Evolutionary conservation across 2,888 invertebrate species (phyloP).

Genomic region (Onthophagus sagittarius): DNA sequence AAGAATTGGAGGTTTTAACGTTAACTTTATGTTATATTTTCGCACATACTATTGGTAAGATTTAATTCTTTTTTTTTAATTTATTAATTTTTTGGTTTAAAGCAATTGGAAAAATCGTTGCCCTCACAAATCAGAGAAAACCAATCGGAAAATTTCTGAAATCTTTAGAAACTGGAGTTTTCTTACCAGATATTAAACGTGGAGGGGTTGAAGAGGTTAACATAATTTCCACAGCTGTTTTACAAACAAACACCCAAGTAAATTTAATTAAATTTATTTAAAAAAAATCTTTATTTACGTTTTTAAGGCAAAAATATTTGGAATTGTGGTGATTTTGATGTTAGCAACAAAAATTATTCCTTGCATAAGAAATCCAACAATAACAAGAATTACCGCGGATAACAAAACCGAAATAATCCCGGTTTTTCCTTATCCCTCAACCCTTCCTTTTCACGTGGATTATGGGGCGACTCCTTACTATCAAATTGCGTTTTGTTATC

Average conservation of each 20-base stretch:
- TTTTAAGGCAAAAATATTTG: constrained; percentile 25
- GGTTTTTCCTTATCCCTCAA: constrained; percentile 27
- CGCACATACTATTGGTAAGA: constrained; percentile 24
- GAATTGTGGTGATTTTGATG: constrained; percentile 19
- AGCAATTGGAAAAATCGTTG: constrained; percentile 23
- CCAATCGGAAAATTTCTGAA: constrained; percentile 22
- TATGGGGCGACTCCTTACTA: constrained; percentile 18
- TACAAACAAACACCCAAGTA: constrained; percentile 22
- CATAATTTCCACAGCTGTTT: constrained; percentile 22
- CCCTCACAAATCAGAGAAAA: constrained; percentile 19
- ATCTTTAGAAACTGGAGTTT: constrained; percentile 21
- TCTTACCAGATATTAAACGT: constrained; percentile 22
- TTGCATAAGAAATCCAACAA: constrained; percentile 16
- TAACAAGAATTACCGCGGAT: constrained; percentile 3
- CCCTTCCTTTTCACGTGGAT: constrained; percentile 23
- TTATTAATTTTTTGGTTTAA: constrained; percentile 13
- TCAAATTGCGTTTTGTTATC: constrained; percentile 23
- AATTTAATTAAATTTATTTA: background rate
- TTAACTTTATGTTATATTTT: constrained; percentile 25
- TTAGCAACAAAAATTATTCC: constrained; percentile 20
- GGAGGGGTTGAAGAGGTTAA: constrained; percentile 24
- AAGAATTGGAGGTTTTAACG: constrained; percentile 24
- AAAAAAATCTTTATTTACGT: background rate
- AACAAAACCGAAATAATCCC: constrained; percentile 20
- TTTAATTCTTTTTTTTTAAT: background rate